A percentile compares a stretch with the other conserved stretches of the same genome.
Evolutionary conservation across 2,113 vertebrate genomes (phyloP).

Genomic region (Nerophis lumbriciformis): DNA sequence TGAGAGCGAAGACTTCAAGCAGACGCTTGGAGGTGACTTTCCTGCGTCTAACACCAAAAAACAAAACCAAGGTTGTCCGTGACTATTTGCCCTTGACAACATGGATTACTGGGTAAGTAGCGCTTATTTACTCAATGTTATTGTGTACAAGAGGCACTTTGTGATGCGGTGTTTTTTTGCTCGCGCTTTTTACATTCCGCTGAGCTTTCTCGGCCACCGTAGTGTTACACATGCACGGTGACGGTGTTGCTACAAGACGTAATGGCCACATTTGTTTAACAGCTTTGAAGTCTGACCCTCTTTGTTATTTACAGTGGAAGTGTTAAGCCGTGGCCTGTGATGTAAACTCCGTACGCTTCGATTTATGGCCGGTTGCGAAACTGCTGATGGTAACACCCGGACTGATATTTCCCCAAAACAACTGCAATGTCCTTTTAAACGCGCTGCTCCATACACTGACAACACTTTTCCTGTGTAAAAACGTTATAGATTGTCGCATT

Average conservation of each 20-base stretch:
- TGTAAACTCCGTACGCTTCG: not conserved
- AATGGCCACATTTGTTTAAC: conserved; percentile 38
- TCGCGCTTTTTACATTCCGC: no score
- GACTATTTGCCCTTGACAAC: conserved; percentile 28
- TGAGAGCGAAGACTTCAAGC: conserved; percentile 28
- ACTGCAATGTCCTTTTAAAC: no score
- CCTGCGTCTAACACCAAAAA: conserved; percentile 13
- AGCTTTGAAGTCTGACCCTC: conserved; percentile 14
- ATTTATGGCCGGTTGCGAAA: not conserved
- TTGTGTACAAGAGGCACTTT: not conserved
- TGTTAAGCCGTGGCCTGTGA: not conserved
- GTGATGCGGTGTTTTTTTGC: no score
- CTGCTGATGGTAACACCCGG: not conserved
- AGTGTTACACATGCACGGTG: not conserved
- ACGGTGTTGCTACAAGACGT: conserved; percentile 11
- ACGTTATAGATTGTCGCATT: conserved; percentile 16
- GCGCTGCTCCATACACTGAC: not conserved
- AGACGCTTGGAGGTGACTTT: conserved; percentile 36
- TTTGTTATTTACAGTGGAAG: conserved; percentile 5
- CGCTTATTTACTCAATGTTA: conserved; percentile 1
- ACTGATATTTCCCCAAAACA: not conserved
- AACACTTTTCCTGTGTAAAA: not conserved
- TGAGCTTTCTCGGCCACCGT: not conserved
- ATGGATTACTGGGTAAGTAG: conserved; percentile 73
- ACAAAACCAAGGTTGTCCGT: conserved; percentile 8